Conservation (phyloP, 2,797 vertebrate genomes). For the Ctenopoma kingsleyae region DNA sequence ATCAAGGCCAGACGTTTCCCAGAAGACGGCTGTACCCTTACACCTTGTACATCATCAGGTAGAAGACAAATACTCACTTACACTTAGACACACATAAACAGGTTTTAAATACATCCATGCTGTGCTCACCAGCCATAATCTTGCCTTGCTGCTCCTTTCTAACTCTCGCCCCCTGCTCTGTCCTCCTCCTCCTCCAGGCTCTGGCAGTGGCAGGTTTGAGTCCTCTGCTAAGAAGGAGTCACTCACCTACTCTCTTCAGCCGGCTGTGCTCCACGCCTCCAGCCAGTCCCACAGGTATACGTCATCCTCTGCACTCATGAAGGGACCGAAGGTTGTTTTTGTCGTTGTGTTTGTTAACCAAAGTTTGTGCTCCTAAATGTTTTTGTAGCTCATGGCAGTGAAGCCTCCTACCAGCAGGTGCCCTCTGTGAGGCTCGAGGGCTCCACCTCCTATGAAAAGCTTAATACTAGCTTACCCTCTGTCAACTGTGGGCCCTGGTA, state of each 20-base stretch:
- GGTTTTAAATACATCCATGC: background rate
- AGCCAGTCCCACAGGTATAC: conserved; percentile 85
- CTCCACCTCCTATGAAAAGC: conserved; percentile 91
- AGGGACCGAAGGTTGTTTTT: conserved; percentile 2
- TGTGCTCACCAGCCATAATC: background rate
- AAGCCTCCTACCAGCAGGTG: conserved; percentile 83
- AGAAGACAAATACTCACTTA: conserved; percentile 8
- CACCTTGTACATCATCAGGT: conserved; percentile 98
- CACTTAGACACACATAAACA: conserved; percentile 9
- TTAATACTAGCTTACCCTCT: conserved; percentile 96
- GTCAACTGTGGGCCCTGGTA: conserved; percentile 91
- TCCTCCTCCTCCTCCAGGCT: conserved; percentile 81
- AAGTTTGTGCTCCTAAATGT: background rate
- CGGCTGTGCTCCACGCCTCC: conserved; percentile 91
- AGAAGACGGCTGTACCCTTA: conserved; percentile 93
- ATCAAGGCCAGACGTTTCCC: conserved; percentile 90
- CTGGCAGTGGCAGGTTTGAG: conserved; percentile 94
- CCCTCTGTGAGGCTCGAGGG: conserved; percentile 90
- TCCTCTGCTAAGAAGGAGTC: conserved; percentile 94
- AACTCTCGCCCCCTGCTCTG: background rate
- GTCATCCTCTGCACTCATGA: background rate
- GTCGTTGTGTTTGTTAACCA: background rate
- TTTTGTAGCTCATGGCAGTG: conserved; percentile 74
- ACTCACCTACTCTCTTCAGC: conserved; percentile 91
- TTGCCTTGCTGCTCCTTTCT: background rate